These are phyloP conservation scores for Megalurothrips usitatus DNA, from an alignment of 2,888 invertebrate species.

Conservation along the genomic window DNA sequence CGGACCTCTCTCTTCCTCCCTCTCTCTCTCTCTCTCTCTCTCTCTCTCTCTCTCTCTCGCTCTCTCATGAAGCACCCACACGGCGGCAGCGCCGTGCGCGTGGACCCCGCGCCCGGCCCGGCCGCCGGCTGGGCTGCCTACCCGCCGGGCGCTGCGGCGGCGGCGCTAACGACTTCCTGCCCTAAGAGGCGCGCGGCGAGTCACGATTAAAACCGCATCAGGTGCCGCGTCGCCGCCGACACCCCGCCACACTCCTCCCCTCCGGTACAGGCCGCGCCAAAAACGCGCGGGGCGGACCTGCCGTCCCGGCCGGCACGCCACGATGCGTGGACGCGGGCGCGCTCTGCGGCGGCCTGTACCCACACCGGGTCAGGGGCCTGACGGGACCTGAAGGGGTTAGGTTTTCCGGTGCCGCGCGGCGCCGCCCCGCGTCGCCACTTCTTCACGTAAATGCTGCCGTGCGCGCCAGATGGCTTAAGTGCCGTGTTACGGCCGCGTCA, in stretches of 20 bases:
- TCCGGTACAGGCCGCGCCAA: background rate
- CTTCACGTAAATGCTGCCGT: background rate
- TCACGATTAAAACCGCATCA: slow-evolving; percentile 19
- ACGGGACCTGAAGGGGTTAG: background rate
- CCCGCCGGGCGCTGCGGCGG: background rate
- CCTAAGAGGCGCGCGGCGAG: background rate
- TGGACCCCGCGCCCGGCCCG: background rate
- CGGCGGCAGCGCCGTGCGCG: background rate
- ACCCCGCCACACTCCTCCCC: background rate
- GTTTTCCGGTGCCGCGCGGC: background rate
- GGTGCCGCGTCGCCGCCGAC: background rate
- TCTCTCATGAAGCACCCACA: too few species aligned
- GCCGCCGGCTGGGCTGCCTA: background rate
- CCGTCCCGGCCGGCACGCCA: too few species aligned
- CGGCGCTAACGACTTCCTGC: background rate
- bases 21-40: too few species aligned
- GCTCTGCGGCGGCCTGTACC: background rate
- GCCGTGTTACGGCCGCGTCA: background rate
- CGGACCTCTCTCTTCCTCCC: too few species aligned
- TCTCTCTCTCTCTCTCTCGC: too few species aligned
- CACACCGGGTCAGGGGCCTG: background rate
- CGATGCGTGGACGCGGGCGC: background rate
- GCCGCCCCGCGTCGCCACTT: background rate
- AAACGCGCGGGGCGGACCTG: background rate
- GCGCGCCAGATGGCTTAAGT: slow-evolving; percentile 10